Base-by-base conservation (phyloP, 2,888 invertebrate species). In the Caenorhabditis afra region DNA sequence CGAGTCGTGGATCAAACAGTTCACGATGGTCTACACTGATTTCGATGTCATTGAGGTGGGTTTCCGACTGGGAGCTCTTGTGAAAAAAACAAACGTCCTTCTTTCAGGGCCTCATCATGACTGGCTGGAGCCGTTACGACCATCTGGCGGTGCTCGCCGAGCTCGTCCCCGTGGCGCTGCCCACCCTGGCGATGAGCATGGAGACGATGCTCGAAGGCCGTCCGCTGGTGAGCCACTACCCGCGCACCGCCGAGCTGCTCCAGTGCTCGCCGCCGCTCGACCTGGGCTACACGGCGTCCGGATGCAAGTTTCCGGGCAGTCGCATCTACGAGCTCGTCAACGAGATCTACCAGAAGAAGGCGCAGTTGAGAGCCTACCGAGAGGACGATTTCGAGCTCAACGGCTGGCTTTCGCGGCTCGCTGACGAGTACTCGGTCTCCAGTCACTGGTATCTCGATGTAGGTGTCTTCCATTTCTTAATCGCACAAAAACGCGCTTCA, bases 121-220 rank as follows among this genome's bases (percentile, higher is more conserved):
- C 92, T 44, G 91, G 91, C 23, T 92, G 92, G 92, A 91, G 91
- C 90, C 91, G 91, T 71, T 91, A 91, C 86, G 92, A 92, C 81
- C 92, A 92, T 81, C 91, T 91, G 85, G 90, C 91, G 5, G 88
- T 91, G 0, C 82, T 92, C 50, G 91, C 91, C 87, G 92, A 92
- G 79, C 83, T 91, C 14, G 83, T 91, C 4, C 92, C 92, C 3
- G 90, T 91, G 37, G 91, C 90, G 3, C 76, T 92, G 1, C 92
- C 92, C 3, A 90, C 91, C 22, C 86, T 92, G n/a, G 90, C 86
- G 5, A 85, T 89, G 85, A 75, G 79, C 57, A 86, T 88, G 80
- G 88, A 88, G 64, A 89, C 89, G 0, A 83, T 89, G 8, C 55
- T 87, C 14, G 83, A 83, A 59, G 81, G 71, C 16, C 59, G 79